These are phyloP conservation scores for Chaetodon trifascialis DNA, from an alignment of 2,113 vertebrate genomes.

Conservation along the genomic window DNA sequence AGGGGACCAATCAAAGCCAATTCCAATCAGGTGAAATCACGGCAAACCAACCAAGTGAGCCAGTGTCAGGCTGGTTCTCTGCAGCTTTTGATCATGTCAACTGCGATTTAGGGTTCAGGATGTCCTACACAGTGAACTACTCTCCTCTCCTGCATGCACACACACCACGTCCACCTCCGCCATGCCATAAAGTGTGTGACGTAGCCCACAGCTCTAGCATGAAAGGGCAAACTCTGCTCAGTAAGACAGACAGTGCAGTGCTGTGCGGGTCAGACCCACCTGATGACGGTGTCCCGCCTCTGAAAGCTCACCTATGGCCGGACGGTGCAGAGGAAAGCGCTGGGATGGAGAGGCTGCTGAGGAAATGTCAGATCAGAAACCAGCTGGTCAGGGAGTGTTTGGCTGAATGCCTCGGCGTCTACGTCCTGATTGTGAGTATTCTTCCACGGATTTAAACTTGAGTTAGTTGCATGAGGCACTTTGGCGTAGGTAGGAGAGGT, in stretches of 20 bases:
- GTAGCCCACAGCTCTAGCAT: conserved; percentile 33
- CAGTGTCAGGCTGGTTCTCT: background rate
- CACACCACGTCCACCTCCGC: conserved; percentile 1
- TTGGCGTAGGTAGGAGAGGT: background rate
- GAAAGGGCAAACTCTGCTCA: conserved; percentile 63
- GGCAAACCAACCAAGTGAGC: background rate
- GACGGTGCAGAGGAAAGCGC: background rate
- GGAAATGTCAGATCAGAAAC: conserved; percentile 75
- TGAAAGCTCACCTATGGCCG: conserved; percentile 16
- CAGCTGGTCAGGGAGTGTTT: conserved; percentile 77
- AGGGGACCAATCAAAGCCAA: conserved; percentile 23
- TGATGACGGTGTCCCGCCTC: background rate
- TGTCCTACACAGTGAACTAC: conserved; percentile 3
- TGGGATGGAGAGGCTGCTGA: conserved; percentile 77
- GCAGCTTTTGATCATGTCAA: background rate
- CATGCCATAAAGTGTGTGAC: conserved; percentile 69
- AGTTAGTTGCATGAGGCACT: background rate
- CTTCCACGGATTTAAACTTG: background rate
- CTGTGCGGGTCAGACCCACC: conserved; percentile 3
- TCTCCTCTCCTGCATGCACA: conserved; percentile 13
- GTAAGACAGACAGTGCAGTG: conserved; percentile 19
- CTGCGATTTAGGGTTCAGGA: conserved; percentile 4
- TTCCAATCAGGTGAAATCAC: conserved; percentile 33
- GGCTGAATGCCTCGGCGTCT: conserved; percentile 82
- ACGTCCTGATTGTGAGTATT: conserved; percentile 81